Evolutionary conservation across 2,888 invertebrate genomes (phyloP).

Genomic region (Fragum whitleyi): DNA sequence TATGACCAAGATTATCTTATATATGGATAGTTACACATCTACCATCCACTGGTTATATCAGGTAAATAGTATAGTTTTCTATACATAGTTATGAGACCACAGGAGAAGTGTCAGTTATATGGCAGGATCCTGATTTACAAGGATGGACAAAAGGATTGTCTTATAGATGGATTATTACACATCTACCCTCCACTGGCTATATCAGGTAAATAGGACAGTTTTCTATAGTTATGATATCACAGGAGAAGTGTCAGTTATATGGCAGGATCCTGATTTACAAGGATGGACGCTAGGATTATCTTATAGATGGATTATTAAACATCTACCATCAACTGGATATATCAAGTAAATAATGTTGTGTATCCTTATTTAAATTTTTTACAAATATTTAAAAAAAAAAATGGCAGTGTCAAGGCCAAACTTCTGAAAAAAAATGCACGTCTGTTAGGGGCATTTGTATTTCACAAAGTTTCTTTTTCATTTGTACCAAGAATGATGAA

Average conservation of each 20-base stretch:
- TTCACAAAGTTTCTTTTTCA: no score
- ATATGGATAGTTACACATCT: slow-evolving; percentile 73
- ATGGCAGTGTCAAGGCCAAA: no score
- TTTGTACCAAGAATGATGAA: no score
- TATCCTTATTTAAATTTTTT: no score
- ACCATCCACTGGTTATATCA: slow-evolving; percentile 72
- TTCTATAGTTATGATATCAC: slow-evolving; percentile 72
- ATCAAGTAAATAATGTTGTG: slow-evolving; percentile 77
- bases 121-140: slow-evolving; percentile 76
- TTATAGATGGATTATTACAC: slow-evolving; percentile 76
- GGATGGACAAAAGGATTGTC: slow-evolving; percentile 72
- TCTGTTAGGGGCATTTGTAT: no score
- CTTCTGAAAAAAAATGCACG: no score
- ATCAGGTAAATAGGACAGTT: slow-evolving; percentile 75
- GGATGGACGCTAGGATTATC: slow-evolving; percentile 72
- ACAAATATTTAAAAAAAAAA: no score
- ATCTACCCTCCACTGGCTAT: slow-evolving; percentile 71
- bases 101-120: slow-evolving; percentile 65
- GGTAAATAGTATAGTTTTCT: slow-evolving; percentile 76
- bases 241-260: slow-evolving; percentile 65
- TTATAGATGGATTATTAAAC: slow-evolving; percentile 75
- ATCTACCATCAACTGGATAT: slow-evolving; percentile 71
- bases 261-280: slow-evolving; percentile 76
- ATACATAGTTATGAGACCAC: slow-evolving; percentile 70
- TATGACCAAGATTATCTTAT: no score